Percentiles rank a stretch among this genome's conserved stretches.
phyloP scores from a whole-genome alignment of 2,888 invertebrate species.

The Acanthosoma haemorrhoidale region DNA sequence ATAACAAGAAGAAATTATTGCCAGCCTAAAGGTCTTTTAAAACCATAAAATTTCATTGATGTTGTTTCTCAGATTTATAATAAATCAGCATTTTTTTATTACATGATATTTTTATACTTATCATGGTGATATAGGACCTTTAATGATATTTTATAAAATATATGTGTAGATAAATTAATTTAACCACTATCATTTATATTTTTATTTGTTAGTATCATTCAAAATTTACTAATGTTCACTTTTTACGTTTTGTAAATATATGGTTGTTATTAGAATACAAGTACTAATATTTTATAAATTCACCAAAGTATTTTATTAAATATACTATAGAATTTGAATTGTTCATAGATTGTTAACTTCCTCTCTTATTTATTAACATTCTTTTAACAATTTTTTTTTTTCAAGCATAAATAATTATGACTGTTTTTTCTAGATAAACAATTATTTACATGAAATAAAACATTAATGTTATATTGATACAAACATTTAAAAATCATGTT shows the following conservation, averaged over 20 bases:
- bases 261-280: conserved; percentile 19
- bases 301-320: conserved; percentile 27
- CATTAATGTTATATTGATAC: too few relatives aligned
- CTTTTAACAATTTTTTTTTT: too few relatives aligned
- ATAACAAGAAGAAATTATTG: background rate
- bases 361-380: too few relatives aligned
- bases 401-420: too few relatives aligned
- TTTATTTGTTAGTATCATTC: background rate
- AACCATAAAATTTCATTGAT: background rate
- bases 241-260: background rate
- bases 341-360: too few relatives aligned
- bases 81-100: background rate
- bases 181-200: too few relatives aligned
- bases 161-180: too few relatives aligned
- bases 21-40: background rate
- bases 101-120: background rate
- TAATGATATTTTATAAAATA: background rate
- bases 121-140: background rate
- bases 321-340: conserved; percentile 11
- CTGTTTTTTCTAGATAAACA: too few relatives aligned
- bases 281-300: conserved; percentile 23
- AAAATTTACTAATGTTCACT: background rate
- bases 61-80: background rate
- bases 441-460: too few relatives aligned
- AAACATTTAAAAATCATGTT: too few relatives aligned